Conservation (phyloP, 2,113 vertebrate genomes). For the Leucopternis melanops region DNA sequence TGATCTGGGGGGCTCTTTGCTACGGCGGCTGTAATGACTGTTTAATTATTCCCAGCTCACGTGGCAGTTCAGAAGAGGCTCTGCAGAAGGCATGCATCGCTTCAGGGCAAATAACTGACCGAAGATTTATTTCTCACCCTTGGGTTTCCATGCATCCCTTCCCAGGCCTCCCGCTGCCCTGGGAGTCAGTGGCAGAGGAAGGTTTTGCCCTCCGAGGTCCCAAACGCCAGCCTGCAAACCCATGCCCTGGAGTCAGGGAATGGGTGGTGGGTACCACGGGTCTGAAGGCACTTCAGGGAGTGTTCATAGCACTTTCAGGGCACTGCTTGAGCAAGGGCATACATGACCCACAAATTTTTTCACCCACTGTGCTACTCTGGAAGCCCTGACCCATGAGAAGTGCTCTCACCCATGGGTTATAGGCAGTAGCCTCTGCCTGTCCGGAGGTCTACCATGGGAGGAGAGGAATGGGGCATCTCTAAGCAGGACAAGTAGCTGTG, state of each 20-base stretch:
- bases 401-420: not conserved
- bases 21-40: not conserved
- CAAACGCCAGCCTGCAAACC: not conserved
- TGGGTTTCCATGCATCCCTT: not conserved
- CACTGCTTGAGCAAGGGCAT: not conserved
- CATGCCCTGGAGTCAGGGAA: not conserved
- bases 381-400: not conserved
- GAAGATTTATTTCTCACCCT: conserved; percentile 38
- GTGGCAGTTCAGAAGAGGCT: conserved; percentile 24
- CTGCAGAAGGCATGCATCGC: not conserved
- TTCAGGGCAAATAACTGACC: conserved; percentile 26
- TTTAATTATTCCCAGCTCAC: conserved; percentile 55
- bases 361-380: not conserved
- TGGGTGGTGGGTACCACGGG: not conserved
- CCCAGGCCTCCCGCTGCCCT: not conserved
- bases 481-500: not conserved
- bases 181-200: not conserved
- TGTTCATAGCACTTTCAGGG: not conserved
- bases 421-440: not conserved
- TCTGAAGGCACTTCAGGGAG: not conserved
- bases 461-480: not conserved
- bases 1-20: conserved; percentile 48
- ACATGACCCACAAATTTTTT: not conserved
- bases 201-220: not conserved
- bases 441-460: not conserved